phyloP scores from a whole-genome alignment of 2,888 invertebrate species.

The Melanostoma mellinum region DNA sequence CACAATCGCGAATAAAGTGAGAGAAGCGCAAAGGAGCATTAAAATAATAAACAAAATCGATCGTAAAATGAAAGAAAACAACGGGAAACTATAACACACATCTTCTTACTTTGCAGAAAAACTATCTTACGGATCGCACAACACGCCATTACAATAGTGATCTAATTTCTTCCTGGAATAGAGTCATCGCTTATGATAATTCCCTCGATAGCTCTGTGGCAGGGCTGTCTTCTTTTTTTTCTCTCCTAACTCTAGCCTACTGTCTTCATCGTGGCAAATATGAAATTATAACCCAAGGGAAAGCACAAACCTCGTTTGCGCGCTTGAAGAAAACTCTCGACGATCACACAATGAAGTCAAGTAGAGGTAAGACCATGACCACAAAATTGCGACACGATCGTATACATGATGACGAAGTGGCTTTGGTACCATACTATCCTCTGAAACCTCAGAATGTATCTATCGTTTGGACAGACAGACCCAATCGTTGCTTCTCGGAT shows the following conservation, averaged over 20 bases:
- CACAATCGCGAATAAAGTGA: constrained; percentile 51
- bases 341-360: constrained; percentile 39
- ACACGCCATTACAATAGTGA: constrained; percentile 69
- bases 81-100: constrained; percentile 48
- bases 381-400: constrained; percentile 71
- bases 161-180: constrained; percentile 72
- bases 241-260: background rate
- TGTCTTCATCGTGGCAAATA: constrained; percentile 54
- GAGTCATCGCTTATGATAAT: constrained; percentile 70
- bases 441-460: constrained; percentile 55
- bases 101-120: constrained; percentile 11
- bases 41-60: constrained; percentile 49
- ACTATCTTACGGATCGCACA: constrained; percentile 49
- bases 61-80: constrained; percentile 10
- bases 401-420: constrained; percentile 55
- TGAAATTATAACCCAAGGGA: constrained; percentile 61
- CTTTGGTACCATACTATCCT: constrained; percentile 51
- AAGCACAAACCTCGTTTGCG: constrained; percentile 13
- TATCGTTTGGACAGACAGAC: constrained; percentile 56
- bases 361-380: constrained; percentile 42
- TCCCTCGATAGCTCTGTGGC: constrained; percentile 24
- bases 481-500: constrained; percentile 58
- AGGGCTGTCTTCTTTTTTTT: constrained; percentile 3
- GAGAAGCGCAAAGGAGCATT: constrained; percentile 42
- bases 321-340: background rate